Evolutionary conservation across 2,113 vertebrate genomes (phyloP), one percentile per base, ranked within the genome.

Genomic region (Orthochromis malagaraziensis): DNA sequence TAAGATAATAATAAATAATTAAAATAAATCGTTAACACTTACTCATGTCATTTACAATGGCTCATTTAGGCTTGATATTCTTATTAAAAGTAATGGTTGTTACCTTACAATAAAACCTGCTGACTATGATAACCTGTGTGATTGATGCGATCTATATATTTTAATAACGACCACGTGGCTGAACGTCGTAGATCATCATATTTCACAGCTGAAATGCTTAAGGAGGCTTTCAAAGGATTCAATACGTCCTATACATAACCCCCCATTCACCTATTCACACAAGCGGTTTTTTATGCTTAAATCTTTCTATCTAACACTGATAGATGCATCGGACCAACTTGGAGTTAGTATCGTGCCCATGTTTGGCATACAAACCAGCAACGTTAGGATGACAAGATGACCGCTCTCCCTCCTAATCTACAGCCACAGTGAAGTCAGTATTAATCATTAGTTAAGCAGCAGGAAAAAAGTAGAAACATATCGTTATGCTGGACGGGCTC

Each of bases 71-170:
- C 24, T 40, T 33, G 53, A 11, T 65, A 7, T 54, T 85, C 17
- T 49, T 19, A 87, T 84, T 29, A 42, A 26, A 49, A 7, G 42
- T 65, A 47, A 31, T 31, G 10, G 81, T 26, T 58, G 58, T 75
- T 86, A 63, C 10, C 13, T 31, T 45, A 75, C 70, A 75, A 31
- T 47, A 75, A 75, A 77, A 26, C 60, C 79, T 14, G 31, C 3
- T 51, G 86, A 85, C 53, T 79, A 65, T 82, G 83, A 90, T 90
- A 86, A 89, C 40, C 51, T 19, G 38, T 40, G 54, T 87, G 93
- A 92, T 85, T 84, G 87, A 90, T 89, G 79, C 26, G 4, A 79
- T 84, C 90, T 26, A 84, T 93, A 91, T 91, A 90, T 91, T 93
- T 87, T 85, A 87, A 91, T 89, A 92, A 89, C 53, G 82, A 84